These are phyloP conservation scores for Anthrax anthrax DNA, from an alignment of 2,888 invertebrate species.

Conservation along the genomic window DNA sequence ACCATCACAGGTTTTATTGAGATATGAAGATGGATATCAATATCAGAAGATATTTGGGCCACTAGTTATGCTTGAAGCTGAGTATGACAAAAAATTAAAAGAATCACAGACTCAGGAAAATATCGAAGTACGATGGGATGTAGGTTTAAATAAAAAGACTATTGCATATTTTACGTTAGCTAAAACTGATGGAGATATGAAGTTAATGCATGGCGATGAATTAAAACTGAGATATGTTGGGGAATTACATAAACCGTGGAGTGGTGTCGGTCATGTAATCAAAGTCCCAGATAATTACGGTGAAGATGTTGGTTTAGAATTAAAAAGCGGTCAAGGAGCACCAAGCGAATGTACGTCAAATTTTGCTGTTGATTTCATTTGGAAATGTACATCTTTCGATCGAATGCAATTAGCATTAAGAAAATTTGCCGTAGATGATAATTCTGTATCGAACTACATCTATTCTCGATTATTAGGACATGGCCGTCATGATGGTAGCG, in stretches of 20 bases:
- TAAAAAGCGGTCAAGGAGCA: constrained; percentile 82
- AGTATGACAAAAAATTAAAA: constrained; percentile 93
- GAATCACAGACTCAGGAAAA: constrained; percentile 98
- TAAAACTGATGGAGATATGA: constrained; percentile 97
- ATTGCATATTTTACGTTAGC: constrained; percentile 95
- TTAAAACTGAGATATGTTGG: constrained; percentile 82
- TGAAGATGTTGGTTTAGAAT: constrained; percentile 94
- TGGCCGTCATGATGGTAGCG: constrained; percentile 87
- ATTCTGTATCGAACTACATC: constrained; percentile 93
- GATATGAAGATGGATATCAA: constrained; percentile 98
- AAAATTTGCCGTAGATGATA: constrained; percentile 92
- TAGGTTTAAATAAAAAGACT: constrained; percentile 94
- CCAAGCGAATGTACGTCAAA: constrained; percentile 89
- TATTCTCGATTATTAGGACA: constrained; percentile 93
- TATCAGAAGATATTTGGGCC: constrained; percentile 98
- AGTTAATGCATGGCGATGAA: constrained; percentile 98
- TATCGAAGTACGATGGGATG: constrained; percentile 97
- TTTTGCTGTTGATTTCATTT: constrained; percentile 97
- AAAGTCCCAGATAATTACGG: constrained; percentile 92
- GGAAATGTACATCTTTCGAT: constrained; percentile 98
- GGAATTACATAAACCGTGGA: constrained; percentile 89
- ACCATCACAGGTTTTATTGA: constrained; percentile 61
- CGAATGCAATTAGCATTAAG: constrained; percentile 90
- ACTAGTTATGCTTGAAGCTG: constrained; percentile 90
- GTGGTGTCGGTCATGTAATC: constrained; percentile 96